These are phyloP conservation scores for Nebria brevicollis DNA, from an alignment of 2,888 invertebrate species.

Conservation along the genomic window DNA sequence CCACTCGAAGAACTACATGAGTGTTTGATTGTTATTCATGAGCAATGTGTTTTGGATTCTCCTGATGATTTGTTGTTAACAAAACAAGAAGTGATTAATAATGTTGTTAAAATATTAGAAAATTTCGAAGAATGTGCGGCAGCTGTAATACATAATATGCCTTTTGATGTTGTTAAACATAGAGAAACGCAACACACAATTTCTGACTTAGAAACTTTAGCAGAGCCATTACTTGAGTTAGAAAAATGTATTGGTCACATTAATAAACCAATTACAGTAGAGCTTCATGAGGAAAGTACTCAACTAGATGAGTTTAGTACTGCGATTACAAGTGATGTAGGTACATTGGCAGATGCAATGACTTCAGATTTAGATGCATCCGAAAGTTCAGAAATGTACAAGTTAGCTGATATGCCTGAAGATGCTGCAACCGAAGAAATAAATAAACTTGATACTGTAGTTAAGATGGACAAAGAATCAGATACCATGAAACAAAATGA, in stretches of 20 bases:
- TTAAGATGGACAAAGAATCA: constrained; percentile 22
- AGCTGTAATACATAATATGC: constrained; percentile 39
- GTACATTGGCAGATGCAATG: constrained; percentile 32
- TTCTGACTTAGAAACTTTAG: constrained; percentile 52
- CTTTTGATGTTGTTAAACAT: constrained; percentile 21
- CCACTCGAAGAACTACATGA: constrained; percentile 64
- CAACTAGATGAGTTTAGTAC: constrained; percentile 18
- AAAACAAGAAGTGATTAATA: constrained; percentile 25
- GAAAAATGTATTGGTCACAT: constrained; percentile 54
- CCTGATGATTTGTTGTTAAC: constrained; percentile 31
- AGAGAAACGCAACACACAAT: constrained; percentile 40
- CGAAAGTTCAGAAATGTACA: constrained; percentile 19
- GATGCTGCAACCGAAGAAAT: constrained; percentile 41
- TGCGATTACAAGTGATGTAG: constrained; percentile 9
- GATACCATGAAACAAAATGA: constrained; percentile 17
- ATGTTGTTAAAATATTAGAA: constrained; percentile 30
- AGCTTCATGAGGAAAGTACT: constrained; percentile 15
- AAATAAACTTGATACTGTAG: neutral
- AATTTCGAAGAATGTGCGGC: constrained; percentile 42
- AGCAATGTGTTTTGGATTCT: constrained; percentile 37
- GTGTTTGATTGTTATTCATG: constrained; percentile 63
- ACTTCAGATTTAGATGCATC: constrained; percentile 37
- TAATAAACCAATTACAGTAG: constrained; percentile 48
- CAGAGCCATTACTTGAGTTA: constrained; percentile 54
- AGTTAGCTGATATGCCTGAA: neutral